These are phyloP conservation scores for Caerostris extrusa DNA, from an alignment of 1,140 invertebrate genomes.

Conservation along the genomic window DNA sequence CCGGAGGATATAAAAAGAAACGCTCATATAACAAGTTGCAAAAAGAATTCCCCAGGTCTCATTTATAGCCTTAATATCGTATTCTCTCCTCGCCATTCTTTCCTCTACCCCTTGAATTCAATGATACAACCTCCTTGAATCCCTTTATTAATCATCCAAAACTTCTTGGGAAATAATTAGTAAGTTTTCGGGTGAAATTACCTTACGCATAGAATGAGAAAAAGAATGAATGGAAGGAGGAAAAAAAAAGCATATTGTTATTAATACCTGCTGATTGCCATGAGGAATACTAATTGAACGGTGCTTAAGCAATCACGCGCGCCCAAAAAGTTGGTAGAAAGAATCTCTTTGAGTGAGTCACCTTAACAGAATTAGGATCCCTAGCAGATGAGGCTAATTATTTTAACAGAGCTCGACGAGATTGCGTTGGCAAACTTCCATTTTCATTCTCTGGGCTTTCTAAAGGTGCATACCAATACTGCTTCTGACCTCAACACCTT, in stretches of 20 bases:
- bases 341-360: constrained; percentile 2
- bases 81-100: not conserved
- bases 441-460: not conserved
- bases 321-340: constrained; percentile 4
- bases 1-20: not conserved
- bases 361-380: constrained; percentile 43
- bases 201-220: not conserved
- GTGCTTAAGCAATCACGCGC: constrained; percentile 14
- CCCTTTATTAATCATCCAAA: not conserved
- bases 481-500: not conserved
- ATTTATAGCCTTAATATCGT: not conserved
- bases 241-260: not conserved
- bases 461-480: not conserved
- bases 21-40: not conserved
- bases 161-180: constrained; percentile 17
- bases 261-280: not conserved
- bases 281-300: constrained; percentile 16
- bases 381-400: constrained; percentile 34
- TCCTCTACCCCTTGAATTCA: not conserved
- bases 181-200: constrained; percentile 16
- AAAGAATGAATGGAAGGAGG: too few species aligned
- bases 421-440: constrained; percentile 13
- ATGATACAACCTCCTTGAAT: not conserved
- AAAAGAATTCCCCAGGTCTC: not conserved
- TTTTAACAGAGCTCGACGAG: constrained; percentile 26